Evolutionary conservation across 2,797 vertebrate species (phyloP).

Genomic region (Scyliorhinus canicula): DNA sequence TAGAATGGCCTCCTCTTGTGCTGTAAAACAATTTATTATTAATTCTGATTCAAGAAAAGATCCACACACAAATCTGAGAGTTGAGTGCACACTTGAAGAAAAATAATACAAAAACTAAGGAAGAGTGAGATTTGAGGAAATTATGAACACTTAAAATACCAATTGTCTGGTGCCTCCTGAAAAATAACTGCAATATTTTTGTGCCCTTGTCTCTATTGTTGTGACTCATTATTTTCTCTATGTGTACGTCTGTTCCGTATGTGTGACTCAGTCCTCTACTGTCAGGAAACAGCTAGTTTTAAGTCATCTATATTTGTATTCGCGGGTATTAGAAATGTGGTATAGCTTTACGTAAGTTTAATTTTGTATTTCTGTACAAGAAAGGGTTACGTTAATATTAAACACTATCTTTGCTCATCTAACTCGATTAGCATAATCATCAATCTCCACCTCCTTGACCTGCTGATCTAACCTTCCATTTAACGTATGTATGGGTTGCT

Average conservation of each 20-base stretch:
- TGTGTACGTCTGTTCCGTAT: not conserved
- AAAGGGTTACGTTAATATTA: too few relatives aligned
- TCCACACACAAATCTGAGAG: not conserved
- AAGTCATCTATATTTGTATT: too few relatives aligned
- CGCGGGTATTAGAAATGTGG: too few relatives aligned
- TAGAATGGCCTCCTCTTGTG: too few relatives aligned
- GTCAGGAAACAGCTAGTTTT: too few relatives aligned
- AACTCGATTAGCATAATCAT: not conserved
- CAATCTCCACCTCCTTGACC: not conserved
- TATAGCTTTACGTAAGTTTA: too few relatives aligned
- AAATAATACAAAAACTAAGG: too few relatives aligned
- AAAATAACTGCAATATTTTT: not conserved
- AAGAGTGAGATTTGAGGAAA: too few relatives aligned
- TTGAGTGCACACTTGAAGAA: too few relatives aligned
- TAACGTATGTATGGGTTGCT: not conserved
- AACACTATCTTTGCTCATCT: not conserved
- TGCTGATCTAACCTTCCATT: not conserved
- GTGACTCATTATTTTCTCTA: not conserved
- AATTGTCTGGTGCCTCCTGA: not conserved
- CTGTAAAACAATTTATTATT: too few relatives aligned
- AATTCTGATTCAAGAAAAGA: not conserved
- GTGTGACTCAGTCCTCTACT: not conserved
- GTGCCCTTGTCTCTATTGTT: not conserved
- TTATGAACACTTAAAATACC: too few relatives aligned
- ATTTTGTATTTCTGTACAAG: too few relatives aligned